Conservation (phyloP, 2,797 vertebrate genomes). For the Crocodylus rhombifer region DNA sequence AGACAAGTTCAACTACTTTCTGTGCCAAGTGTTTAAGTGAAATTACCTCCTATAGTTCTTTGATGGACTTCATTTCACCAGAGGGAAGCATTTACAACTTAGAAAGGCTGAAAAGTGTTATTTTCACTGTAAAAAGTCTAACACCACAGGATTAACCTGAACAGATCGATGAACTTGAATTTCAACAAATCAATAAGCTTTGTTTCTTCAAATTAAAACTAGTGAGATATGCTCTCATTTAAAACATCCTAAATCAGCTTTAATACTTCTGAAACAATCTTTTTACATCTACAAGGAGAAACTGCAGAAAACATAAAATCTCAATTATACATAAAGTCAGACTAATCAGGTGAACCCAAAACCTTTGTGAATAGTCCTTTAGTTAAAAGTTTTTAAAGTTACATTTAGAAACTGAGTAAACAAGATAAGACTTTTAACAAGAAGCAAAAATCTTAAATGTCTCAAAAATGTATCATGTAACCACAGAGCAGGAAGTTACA, state of each 20-base stretch:
- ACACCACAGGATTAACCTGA: slow-evolving; percentile 31
- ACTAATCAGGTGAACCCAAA: background rate
- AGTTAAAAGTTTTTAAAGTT: background rate
- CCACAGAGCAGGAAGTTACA: background rate
- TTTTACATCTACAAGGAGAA: slow-evolving; percentile 27
- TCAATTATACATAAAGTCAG: background rate
- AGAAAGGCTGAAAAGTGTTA: slow-evolving; percentile 13
- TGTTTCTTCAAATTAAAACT: slow-evolving; percentile 59
- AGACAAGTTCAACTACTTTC: background rate
- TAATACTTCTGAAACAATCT: slow-evolving; percentile 9
- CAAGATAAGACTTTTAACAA: background rate
- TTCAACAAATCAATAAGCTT: slow-evolving; percentile 41
- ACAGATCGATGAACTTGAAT: slow-evolving; percentile 35
- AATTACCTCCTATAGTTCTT: slow-evolving; percentile 21
- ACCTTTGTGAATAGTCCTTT: background rate
- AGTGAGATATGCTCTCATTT: slow-evolving; percentile 23
- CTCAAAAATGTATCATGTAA: background rate
- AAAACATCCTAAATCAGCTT: slow-evolving; percentile 26
- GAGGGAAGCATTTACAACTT: slow-evolving; percentile 22
- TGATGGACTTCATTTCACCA: slow-evolving; percentile 43
- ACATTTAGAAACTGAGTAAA: background rate
- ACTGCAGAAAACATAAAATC: slow-evolving; percentile 11
- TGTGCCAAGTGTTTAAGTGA: slow-evolving; percentile 29
- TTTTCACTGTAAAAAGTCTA: slow-evolving; percentile 34
- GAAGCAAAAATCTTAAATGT: background rate